phyloP scores from a whole-genome alignment of 2,797 vertebrate species.

The Vireo griseus region DNA sequence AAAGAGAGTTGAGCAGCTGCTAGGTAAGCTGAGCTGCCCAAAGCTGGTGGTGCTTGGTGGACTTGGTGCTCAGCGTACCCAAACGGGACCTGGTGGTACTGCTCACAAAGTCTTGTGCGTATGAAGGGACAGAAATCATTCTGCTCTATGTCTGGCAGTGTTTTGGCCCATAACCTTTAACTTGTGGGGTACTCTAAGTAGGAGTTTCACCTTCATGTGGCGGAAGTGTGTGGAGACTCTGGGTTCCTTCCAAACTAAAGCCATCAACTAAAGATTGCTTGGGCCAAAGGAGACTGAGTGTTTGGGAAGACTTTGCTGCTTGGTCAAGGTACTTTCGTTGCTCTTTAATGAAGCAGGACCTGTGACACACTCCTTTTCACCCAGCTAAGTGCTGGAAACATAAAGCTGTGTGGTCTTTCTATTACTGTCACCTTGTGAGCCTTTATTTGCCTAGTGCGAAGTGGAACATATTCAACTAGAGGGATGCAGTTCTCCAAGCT shows the following conservation, averaged over 20 bases:
- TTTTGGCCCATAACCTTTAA: background rate
- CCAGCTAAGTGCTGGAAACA: background rate
- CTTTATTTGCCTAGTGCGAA: background rate
- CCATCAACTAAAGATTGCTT: background rate
- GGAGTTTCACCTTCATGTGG: background rate
- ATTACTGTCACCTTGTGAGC: background rate
- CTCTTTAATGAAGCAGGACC: background rate
- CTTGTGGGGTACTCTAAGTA: background rate
- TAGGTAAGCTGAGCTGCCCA: background rate
- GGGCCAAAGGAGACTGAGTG: background rate
- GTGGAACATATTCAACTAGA: background rate
- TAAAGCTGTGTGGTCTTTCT: background rate
- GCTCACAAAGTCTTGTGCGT: background rate
- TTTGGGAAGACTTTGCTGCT: background rate
- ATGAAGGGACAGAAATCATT: background rate
- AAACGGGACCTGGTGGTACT: background rate
- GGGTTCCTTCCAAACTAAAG: background rate
- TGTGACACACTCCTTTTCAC: background rate
- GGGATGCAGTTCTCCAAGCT: background rate
- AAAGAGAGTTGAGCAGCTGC: background rate
- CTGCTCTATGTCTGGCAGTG: accelerated
- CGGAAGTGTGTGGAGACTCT: background rate
- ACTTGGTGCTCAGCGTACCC: background rate
- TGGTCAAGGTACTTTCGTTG: background rate
- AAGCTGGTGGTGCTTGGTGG: too few species aligned